Evolutionary conservation across 2,888 invertebrate genomes (phyloP).

Genomic region (Rhodophaea formosa): DNA sequence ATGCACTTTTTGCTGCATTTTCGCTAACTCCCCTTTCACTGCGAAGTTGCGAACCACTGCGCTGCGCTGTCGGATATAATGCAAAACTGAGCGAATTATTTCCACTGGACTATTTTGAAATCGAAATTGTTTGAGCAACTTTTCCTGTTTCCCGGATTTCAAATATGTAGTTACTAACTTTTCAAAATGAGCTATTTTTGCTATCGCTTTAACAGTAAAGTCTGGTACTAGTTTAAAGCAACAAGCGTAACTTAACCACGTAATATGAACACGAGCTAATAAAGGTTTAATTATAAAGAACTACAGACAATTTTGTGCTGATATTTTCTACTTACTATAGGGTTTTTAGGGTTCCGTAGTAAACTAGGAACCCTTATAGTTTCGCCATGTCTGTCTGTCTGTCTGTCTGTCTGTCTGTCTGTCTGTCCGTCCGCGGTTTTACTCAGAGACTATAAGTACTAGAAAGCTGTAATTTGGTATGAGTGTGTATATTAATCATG

Average conservation of each 20-base stretch:
- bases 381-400: no score
- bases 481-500: no score
- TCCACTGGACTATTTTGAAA: neutral
- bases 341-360: no score
- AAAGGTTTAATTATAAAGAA: neutral
- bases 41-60: neutral
- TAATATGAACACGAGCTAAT: neutral
- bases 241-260: neutral
- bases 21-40: conserved; percentile 12
- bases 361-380: no score
- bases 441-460: no score
- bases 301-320: neutral
- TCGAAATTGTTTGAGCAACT: neutral
- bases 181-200: neutral
- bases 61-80: neutral
- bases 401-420: no score
- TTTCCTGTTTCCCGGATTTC: neutral
- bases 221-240: neutral
- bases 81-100: neutral
- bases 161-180: neutral
- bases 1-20: conserved; percentile 7
- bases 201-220: neutral
- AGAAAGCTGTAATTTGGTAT: no score
- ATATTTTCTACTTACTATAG: no score
- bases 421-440: no score